Conservation (phyloP, 35 echinoderm and acorn worm genomes). For the Lytechinus pictus region DNA sequence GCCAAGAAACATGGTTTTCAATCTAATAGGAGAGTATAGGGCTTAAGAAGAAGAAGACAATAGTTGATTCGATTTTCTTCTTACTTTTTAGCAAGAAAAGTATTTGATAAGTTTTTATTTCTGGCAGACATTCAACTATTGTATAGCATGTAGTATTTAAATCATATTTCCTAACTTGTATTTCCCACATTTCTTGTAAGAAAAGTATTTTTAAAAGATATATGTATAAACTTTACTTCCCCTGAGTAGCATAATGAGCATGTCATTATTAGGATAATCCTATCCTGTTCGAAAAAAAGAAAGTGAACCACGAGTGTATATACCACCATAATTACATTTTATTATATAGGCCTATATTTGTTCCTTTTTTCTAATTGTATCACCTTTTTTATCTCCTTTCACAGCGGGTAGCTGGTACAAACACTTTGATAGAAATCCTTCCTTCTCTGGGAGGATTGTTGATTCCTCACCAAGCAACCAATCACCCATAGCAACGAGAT, state of each 20-base stretch:
- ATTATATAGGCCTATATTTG: no score
- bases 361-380: no score
- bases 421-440: not conserved
- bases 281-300: no score
- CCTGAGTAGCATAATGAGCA: no score
- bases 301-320: no score
- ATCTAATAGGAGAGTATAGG: not conserved
- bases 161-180: no score
- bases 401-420: not conserved
- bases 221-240: no score
- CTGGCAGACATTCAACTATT: not conserved
- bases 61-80: not conserved
- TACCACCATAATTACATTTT: no score
- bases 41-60: not conserved
- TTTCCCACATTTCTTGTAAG: no score
- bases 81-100: not conserved
- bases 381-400: not conserved
- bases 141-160: no score
- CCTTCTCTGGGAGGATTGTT: not conserved
- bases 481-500: slow-evolving; percentile 11
- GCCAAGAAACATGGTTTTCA: not conserved
- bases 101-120: not conserved
- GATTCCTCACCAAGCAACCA: not conserved
- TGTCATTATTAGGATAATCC: no score
- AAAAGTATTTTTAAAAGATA: no score